Percentiles rank a stretch among this genome's conserved stretches.
phyloP scores from a whole-genome alignment of 2,888 invertebrate genomes.

The Ophraella communa region DNA sequence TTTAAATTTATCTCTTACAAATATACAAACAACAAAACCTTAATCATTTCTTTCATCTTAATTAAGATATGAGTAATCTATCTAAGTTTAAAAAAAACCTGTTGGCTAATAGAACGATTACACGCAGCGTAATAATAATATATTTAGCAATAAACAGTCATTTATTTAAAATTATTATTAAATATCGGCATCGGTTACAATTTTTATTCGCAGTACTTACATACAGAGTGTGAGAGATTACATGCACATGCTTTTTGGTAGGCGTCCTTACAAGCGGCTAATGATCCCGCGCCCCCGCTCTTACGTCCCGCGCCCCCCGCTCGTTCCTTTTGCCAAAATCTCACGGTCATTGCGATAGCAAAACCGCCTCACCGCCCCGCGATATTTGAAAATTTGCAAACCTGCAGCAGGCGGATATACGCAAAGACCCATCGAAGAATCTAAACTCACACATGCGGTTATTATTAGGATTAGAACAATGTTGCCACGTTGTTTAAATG shows the following conservation, averaged over 20 bases:
- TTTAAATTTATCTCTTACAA: no score
- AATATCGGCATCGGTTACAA: no score
- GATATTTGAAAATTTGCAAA: conserved; percentile 51
- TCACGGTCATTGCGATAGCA: conserved; percentile 43
- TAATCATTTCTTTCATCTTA: no score
- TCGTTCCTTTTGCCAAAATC: conserved; percentile 20
- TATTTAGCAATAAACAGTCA: no score
- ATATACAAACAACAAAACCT: no score
- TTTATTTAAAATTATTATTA: no score
- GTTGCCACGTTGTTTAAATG: conserved; percentile 23
- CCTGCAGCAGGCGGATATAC: conserved; percentile 41
- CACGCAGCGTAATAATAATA: no score
- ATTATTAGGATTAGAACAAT: conserved; percentile 18
- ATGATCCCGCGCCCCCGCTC: conserved; percentile 68
- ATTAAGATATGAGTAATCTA: no score
- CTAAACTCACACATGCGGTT: conserved; percentile 35
- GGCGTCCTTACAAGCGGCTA: conserved; percentile 69
- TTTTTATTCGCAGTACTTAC: no score
- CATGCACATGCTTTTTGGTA: conserved; percentile 53
- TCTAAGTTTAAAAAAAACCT: no score
- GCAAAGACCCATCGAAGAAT: conserved; percentile 15
- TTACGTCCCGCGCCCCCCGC: conserved; percentile 41
- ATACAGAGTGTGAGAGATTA: conserved; percentile 32
- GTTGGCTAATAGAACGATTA: no score
- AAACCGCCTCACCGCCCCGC: conserved; percentile 35